Percentiles rank a stretch among this genome's conserved stretches.
Conservation (phyloP, 2,888 invertebrate species). For the Eucera pruinosa region DNA sequence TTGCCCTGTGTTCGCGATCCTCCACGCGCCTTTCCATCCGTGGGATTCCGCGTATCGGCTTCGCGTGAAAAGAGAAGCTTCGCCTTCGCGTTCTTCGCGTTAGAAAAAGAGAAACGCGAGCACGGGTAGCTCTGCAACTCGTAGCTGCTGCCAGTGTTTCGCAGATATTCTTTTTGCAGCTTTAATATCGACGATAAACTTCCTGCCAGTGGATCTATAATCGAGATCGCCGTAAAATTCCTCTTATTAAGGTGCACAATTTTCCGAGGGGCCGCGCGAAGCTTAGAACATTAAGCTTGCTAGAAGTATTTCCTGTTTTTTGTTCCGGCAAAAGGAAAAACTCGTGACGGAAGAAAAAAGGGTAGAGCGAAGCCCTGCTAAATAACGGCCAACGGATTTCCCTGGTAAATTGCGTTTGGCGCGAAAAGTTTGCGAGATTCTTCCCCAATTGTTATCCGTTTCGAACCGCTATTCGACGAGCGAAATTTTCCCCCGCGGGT, state of each 20-base stretch:
- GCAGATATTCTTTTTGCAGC: no score
- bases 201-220: neutral
- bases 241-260: no score
- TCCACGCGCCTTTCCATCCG: neutral
- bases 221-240: neutral
- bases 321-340: neutral
- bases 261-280: neutral
- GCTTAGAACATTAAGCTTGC: conserved; percentile 4
- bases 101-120: no score
- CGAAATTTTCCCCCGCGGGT: neutral
- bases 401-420: conserved; percentile 14
- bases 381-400: conserved; percentile 10
- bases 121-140: no score
- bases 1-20: neutral
- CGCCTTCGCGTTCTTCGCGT: neutral
- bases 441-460: conserved; percentile 5
- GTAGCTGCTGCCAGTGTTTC: no score
- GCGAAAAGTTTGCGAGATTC: neutral
- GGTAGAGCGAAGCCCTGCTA: neutral
- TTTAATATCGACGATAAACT: no score
- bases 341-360: neutral
- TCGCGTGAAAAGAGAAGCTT: conserved; percentile 1
- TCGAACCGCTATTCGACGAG: neutral
- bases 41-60: neutral
- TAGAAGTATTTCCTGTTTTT: conserved; percentile 6